A percentile compares a stretch with the other conserved stretches of the same genome.
Conservation (phyloP, 2,797 vertebrate species). For the Craterocephalus amniculus region DNA sequence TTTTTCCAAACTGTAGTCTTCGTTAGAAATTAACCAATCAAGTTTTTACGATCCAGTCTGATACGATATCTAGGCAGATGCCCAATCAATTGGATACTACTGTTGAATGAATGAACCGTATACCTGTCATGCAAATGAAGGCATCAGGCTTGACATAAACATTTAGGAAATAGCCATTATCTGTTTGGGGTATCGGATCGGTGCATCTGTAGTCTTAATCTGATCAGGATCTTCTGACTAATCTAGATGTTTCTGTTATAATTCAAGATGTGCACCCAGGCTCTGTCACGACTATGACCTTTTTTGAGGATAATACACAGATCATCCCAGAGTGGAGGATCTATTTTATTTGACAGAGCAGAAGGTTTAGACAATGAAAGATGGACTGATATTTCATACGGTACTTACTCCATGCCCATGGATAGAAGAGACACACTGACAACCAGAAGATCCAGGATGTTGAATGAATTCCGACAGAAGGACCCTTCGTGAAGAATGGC, state of each 20-base stretch:
- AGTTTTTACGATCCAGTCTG: too few relatives aligned
- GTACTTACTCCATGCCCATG: slow-evolving; percentile 91
- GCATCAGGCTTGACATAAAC: too few relatives aligned
- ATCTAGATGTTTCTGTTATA: not conserved
- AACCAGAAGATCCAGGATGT: slow-evolving; percentile 93
- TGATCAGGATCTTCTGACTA: not conserved
- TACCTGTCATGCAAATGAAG: too few relatives aligned
- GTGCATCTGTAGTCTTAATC: not conserved
- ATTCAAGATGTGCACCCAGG: not conserved
- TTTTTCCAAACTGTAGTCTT: not conserved
- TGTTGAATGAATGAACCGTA: too few relatives aligned
- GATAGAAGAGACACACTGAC: slow-evolving; percentile 95
- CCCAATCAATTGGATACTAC: too few relatives aligned
- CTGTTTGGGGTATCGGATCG: too few relatives aligned
- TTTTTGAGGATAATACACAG: not conserved
- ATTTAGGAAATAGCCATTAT: too few relatives aligned
- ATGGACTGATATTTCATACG: not conserved
- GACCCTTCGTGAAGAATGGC: slow-evolving; percentile 95
- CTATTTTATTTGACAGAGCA: not conserved
- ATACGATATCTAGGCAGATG: too few relatives aligned
- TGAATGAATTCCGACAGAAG: slow-evolving; percentile 95
- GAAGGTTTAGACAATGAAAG: not conserved
- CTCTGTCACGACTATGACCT: not conserved
- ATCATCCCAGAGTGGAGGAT: not conserved
- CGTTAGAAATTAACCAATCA: too few relatives aligned